Evolutionary conservation across 1,140 invertebrate species (phyloP).

Genomic region (Caenorhabditis inopinata): DNA sequence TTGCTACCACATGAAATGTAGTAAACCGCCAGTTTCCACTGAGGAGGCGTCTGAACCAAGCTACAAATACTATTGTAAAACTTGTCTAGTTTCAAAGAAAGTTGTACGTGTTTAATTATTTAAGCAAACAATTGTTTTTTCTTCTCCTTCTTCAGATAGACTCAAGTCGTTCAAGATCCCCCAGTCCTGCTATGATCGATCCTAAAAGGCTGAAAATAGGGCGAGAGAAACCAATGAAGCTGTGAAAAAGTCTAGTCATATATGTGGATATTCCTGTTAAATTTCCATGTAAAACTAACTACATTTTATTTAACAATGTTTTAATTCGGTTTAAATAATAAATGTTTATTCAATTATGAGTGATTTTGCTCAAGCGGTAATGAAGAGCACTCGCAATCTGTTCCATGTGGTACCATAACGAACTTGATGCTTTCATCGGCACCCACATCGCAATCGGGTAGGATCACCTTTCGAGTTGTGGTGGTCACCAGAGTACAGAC

Average conservation of each 20-base stretch:
- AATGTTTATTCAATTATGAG: neutral
- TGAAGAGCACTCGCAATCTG: neutral
- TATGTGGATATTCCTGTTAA: neutral
- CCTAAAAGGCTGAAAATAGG: neutral
- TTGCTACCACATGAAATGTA: constrained; percentile 1
- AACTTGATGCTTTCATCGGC: constrained; percentile 9
- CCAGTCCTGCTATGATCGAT: neutral
- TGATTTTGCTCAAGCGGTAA: neutral
- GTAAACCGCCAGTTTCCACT: neutral
- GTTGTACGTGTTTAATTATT: neutral
- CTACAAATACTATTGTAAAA: neutral
- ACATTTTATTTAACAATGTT: neutral
- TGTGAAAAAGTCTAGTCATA: neutral
- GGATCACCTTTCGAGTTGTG: neutral
- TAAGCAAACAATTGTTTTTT: too few species aligned
- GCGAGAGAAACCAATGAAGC: neutral
- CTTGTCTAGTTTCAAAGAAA: constrained; percentile 8
- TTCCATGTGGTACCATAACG: constrained; percentile 12
- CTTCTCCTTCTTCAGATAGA: neutral
- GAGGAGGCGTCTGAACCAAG: neutral
- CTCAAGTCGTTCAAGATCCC: neutral
- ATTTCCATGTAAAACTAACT: neutral
- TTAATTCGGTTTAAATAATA: neutral
- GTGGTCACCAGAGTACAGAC: neutral
- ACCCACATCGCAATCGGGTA: neutral